phyloP scores from a whole-genome alignment of 2,113 vertebrate genomes.

The Anoura caudifer region DNA sequence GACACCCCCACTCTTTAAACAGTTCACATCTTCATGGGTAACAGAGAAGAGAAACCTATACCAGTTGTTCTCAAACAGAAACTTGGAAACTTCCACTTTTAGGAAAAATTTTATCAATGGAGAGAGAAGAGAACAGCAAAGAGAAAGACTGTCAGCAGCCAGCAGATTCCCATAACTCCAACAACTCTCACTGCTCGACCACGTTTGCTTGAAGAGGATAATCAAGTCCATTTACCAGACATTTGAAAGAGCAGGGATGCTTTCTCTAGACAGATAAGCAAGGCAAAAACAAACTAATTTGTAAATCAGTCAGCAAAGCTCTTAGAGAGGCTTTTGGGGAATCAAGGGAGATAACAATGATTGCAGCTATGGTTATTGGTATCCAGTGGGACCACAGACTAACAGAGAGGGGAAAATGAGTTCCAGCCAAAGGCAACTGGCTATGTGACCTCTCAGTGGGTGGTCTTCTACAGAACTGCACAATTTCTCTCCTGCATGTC shows the following conservation, averaged over 20 bases:
- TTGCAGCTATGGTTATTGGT: background rate
- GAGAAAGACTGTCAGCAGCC: background rate
- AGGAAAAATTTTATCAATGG: background rate
- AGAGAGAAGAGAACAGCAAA: background rate
- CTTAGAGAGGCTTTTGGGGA: background rate
- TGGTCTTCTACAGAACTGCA: background rate
- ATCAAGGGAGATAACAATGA: background rate
- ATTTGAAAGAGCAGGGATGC: slow-evolving; percentile 55
- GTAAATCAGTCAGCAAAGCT: slow-evolving; percentile 40
- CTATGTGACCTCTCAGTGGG: too few relatives aligned
- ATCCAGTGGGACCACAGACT: background rate
- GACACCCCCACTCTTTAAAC: background rate
- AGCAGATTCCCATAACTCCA: background rate
- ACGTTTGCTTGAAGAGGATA: slow-evolving; percentile 39
- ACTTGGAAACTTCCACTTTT: background rate
- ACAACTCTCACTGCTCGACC: background rate
- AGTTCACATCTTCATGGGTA: background rate
- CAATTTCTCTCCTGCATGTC: background rate
- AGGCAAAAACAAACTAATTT: slow-evolving; percentile 68
- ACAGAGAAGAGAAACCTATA: background rate
- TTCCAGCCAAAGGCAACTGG: background rate
- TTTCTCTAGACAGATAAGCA: slow-evolving; percentile 61
- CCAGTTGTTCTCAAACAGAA: background rate
- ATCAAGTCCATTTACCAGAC: slow-evolving; percentile 65
- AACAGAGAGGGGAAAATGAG: background rate